Evolutionary conservation across 2,888 invertebrate genomes (phyloP).

Genomic region (Chrysomela aeneicollis): DNA sequence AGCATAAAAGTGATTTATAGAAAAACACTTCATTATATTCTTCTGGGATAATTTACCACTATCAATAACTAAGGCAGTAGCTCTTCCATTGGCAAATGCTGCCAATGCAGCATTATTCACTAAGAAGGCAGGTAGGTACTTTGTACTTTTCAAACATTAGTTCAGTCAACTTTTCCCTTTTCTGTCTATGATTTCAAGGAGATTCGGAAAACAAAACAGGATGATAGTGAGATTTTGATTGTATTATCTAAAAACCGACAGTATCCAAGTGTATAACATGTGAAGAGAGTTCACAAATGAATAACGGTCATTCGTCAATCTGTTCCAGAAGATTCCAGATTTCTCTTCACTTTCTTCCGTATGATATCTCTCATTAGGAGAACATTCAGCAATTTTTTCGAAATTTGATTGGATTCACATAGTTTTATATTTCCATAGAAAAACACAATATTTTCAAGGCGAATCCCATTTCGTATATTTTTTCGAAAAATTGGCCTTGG

Average conservation of each 20-base stretch:
- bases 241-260: constrained; percentile 72
- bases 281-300: constrained; percentile 81
- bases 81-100: constrained; percentile 95
- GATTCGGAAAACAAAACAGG: constrained; percentile 98
- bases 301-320: constrained; percentile 91
- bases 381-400: no score
- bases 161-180: constrained; percentile 94
- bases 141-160: constrained; percentile 98
- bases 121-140: constrained; percentile 96
- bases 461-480: no score
- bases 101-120: constrained; percentile 98
- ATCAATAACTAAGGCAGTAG: constrained; percentile 68
- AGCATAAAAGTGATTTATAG: constrained; percentile 31
- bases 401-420: no score
- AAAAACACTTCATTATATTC: not conserved
- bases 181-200: constrained; percentile 92
- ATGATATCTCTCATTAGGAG: no score
- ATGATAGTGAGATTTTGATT: constrained; percentile 93
- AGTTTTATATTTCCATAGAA: no score
- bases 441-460: no score
- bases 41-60: constrained; percentile 34
- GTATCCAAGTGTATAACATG: not conserved
- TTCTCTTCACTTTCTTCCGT: no score
- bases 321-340: constrained; percentile 99
- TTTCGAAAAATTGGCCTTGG: no score